Conservation (phyloP, 2,113 vertebrate genomes). For the Odocoileus virginianus region DNA sequence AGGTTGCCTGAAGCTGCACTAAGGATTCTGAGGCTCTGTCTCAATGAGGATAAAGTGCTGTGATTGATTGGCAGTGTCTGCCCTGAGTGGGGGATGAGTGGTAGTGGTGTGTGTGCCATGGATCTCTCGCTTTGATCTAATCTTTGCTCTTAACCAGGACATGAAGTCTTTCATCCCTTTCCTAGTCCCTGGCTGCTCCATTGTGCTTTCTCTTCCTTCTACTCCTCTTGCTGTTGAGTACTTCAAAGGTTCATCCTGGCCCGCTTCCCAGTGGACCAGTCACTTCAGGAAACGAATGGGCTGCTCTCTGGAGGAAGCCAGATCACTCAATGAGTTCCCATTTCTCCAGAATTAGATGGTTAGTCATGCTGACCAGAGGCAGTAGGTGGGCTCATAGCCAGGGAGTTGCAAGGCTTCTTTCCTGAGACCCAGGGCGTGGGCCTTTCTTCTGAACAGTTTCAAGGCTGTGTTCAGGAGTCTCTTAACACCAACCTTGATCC, state of each 20-base stretch:
- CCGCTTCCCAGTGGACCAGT: conserved; percentile 49
- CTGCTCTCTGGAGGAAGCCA: conserved; percentile 51
- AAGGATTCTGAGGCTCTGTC: not conserved
- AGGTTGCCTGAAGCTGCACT: not conserved
- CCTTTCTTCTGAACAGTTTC: not conserved
- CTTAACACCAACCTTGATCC: not conserved
- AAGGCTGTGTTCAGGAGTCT: not conserved
- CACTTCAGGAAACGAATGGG: conserved; percentile 52
- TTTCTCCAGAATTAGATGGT: conserved; percentile 8
- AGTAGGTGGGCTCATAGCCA: not conserved
- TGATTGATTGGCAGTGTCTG: conserved; percentile 12
- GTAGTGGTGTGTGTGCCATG: not conserved
- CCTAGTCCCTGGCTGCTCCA: not conserved
- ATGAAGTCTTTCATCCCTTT: not conserved
- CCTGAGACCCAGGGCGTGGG: not conserved
- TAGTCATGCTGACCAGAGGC: not conserved
- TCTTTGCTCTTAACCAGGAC: not conserved
- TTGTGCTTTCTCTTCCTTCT: not conserved
- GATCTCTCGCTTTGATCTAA: not conserved
- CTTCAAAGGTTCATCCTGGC: conserved; percentile 62
- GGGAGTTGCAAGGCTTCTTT: not conserved
- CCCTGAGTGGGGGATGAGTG: not conserved
- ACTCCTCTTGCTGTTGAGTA: not conserved
- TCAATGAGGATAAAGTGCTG: not conserved
- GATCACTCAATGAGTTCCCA: conserved; percentile 47